Evolutionary conservation across 2,113 vertebrate genomes (phyloP).

Genomic region (Carassius carassius): DNA sequence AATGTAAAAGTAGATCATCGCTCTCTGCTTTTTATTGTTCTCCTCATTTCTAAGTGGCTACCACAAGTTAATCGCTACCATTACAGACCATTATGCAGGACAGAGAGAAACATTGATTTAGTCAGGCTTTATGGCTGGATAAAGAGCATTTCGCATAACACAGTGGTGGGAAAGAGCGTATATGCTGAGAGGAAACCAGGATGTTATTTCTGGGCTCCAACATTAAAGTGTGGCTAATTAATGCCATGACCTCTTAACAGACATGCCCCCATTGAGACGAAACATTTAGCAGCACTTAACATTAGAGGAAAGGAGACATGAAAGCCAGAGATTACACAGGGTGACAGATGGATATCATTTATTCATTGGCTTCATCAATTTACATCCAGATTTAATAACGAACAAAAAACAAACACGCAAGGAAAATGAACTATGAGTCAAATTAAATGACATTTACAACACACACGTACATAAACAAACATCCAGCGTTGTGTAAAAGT

Average conservation of each 20-base stretch:
- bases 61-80: constrained; percentile 68
- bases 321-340: constrained; percentile 25
- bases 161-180: constrained; percentile 30
- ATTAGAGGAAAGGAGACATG: constrained; percentile 62
- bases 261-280: constrained; percentile 72
- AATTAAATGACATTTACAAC: constrained; percentile 64
- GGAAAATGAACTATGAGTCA: constrained; percentile 63
- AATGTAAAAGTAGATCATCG: constrained; percentile 59
- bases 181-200: constrained; percentile 42
- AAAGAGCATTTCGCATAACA: constrained; percentile 31
- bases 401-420: constrained; percentile 58
- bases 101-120: constrained; percentile 60
- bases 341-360: constrained; percentile 65
- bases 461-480: constrained; percentile 42
- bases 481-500: constrained; percentile 40
- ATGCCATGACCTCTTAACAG: constrained; percentile 73
- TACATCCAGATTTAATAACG: constrained; percentile 68
- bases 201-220: constrained; percentile 38
- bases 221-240: constrained; percentile 71
- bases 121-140: constrained; percentile 60
- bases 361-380: constrained; percentile 65
- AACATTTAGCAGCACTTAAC: constrained; percentile 72
- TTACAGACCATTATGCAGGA: constrained; percentile 62
- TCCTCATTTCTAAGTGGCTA: constrained; percentile 39
- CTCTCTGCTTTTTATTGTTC: constrained; percentile 40